Evolutionary conservation across 2,797 vertebrate species (phyloP).

Genomic region (Carcharodon carcharias): DNA sequence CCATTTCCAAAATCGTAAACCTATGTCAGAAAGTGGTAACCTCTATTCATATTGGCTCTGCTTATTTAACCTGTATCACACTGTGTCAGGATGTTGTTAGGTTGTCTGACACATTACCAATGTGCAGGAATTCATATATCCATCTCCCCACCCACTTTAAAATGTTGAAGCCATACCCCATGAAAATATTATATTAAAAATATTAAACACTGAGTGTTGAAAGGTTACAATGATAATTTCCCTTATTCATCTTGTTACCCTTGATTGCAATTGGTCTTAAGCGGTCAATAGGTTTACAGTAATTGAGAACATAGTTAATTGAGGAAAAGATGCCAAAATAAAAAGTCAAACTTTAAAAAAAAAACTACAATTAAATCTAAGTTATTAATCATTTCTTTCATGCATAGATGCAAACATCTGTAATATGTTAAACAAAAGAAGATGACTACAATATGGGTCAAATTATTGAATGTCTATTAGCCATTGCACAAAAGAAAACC

Average conservation of each 20-base stretch:
- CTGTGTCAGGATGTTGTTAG: neutral
- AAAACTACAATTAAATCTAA: neutral
- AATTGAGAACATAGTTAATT: neutral
- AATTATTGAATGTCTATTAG: constrained; percentile 31
- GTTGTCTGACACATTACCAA: neutral
- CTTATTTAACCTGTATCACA: neutral
- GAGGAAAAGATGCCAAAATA: neutral
- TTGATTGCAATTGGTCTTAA: neutral
- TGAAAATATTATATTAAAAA: neutral
- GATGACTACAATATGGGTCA: constrained; percentile 25
- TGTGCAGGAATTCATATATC: too few relatives aligned
- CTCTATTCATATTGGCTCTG: neutral
- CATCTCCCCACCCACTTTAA: neutral
- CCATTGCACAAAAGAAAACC: neutral
- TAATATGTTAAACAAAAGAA: constrained; percentile 5
- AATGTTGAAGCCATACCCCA: neutral
- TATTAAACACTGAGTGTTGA: neutral
- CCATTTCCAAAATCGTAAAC: neutral
- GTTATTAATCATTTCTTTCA: constrained; percentile 28
- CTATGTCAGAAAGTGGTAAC: neutral
- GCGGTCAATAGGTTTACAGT: neutral
- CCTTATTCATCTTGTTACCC: neutral
- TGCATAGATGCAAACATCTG: constrained; percentile 24
- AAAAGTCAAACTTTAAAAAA: neutral
- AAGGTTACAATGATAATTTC: constrained; percentile 20